Percentiles rank a stretch among this genome's conserved stretches.
phyloP scores from a whole-genome alignment of 2,888 invertebrate genomes.

The Drosophila parthenogenetica region DNA sequence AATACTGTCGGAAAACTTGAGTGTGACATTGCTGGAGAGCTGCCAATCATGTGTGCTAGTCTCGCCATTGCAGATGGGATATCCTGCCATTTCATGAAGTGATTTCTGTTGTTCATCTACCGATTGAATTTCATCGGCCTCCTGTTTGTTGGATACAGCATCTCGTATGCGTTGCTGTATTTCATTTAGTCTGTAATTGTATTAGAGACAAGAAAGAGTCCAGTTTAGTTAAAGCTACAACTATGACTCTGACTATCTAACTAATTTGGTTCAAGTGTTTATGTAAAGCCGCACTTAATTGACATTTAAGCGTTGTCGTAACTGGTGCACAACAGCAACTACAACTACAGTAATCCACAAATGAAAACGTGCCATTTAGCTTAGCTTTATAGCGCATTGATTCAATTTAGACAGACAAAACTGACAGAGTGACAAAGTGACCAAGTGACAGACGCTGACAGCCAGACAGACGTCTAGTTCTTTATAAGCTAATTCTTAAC shows the following conservation, averaged over 20 bases:
- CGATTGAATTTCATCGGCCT: constrained; percentile 42
- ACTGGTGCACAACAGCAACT: constrained; percentile 38
- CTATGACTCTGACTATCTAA: constrained; percentile 13
- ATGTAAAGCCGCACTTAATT: constrained; percentile 77
- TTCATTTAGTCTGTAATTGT: constrained; percentile 77
- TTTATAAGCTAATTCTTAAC: constrained; percentile 53
- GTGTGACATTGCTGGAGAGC: constrained; percentile 81
- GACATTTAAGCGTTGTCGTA: constrained; percentile 71
- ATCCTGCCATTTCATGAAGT: constrained; percentile 83
- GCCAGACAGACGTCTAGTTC: constrained; percentile 50
- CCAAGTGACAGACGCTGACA: constrained; percentile 2
- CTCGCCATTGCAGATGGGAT: constrained; percentile 83
- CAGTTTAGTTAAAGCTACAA: constrained; percentile 23
- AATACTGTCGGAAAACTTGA: constrained; percentile 82
- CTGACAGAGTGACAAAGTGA: constrained; percentile 6
- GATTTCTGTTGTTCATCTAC: constrained; percentile 68
- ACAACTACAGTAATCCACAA: constrained; percentile 20
- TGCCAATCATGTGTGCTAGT: constrained; percentile 81
- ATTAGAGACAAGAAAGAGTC: constrained; percentile 19
- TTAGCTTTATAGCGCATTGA: constrained; percentile 66
- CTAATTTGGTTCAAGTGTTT: constrained; percentile 76
- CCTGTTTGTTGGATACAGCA: constrained; percentile 70
- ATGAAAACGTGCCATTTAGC: constrained; percentile 60
- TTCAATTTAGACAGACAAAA: constrained; percentile 67
- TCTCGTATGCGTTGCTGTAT: constrained; percentile 78